Percentiles rank a stretch among this genome's conserved stretches.
These are phyloP conservation scores for Drosophila navojoa DNA, from an alignment of 1,140 invertebrate species.

Conservation along the genomic window DNA sequence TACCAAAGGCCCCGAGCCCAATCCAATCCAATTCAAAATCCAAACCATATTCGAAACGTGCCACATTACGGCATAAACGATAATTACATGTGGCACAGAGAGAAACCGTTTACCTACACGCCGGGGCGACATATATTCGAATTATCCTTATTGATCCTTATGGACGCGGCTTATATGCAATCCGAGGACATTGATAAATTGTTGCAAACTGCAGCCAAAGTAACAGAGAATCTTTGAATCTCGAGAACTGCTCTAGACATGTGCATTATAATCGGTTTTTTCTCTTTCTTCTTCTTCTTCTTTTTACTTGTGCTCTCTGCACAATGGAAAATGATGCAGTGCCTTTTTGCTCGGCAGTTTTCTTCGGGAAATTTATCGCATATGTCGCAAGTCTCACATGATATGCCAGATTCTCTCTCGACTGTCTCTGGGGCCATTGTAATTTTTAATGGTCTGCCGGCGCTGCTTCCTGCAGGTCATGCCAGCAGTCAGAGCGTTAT, in stretches of 20 bases:
- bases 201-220: slow-evolving; percentile 57
- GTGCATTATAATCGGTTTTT: slow-evolving; percentile 43
- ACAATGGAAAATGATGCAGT: slow-evolving; percentile 65
- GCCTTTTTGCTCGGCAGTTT: slow-evolving; percentile 47
- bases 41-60: slow-evolving; percentile 69
- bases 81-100: slow-evolving; percentile 69
- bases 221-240: slow-evolving; percentile 45
- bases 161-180: slow-evolving; percentile 71
- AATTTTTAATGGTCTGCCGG: slow-evolving; percentile 77
- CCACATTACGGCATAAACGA: slow-evolving; percentile 74
- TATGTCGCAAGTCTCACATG: slow-evolving; percentile 80
- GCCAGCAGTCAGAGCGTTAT: slow-evolving; percentile 8
- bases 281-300: not conserved
- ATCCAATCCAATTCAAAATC: slow-evolving; percentile 21
- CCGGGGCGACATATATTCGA: slow-evolving; percentile 56
- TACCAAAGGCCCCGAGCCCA: slow-evolving; percentile 3
- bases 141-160: slow-evolving; percentile 77
- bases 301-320: slow-evolving; percentile 19
- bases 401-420: slow-evolving; percentile 65
- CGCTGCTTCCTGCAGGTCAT: slow-evolving; percentile 62
- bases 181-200: slow-evolving; percentile 74
- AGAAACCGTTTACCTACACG: slow-evolving; percentile 46
- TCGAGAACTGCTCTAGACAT: slow-evolving; percentile 38
- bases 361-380: slow-evolving; percentile 73
- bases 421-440: slow-evolving; percentile 46